phyloP scores from a whole-genome alignment of 1,140 invertebrate species.

The Trypoxylus dichotomus region DNA sequence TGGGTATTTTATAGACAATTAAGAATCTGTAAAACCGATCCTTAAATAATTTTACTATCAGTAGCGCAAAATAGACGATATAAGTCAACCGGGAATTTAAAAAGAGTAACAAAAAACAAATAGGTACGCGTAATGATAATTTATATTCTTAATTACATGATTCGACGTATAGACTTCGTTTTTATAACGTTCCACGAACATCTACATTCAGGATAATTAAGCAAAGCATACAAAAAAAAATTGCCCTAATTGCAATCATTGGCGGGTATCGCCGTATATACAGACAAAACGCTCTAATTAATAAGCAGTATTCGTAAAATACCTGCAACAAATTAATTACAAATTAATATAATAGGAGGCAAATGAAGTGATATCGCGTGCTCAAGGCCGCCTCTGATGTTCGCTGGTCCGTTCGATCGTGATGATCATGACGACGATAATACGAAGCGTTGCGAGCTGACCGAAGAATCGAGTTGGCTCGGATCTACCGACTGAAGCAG shows the following conservation, averaged over 20 bases:
- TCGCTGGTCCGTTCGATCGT: not conserved
- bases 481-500: not conserved
- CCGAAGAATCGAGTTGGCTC: not conserved
- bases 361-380: slow-evolving; percentile 1
- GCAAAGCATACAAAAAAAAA: not conserved
- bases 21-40: too few species aligned
- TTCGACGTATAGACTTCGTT: too few species aligned
- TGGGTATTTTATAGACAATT: too few species aligned
- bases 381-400: not conserved
- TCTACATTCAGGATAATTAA: not conserved
- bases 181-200: too few species aligned
- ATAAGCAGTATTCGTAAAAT: not conserved
- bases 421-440: not conserved
- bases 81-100: too few species aligned
- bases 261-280: not conserved
- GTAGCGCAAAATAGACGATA: too few species aligned
- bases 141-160: too few species aligned
- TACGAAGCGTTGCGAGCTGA: not conserved
- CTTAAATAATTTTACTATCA: too few species aligned
- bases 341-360: slow-evolving; percentile 7
- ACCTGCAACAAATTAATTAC: not conserved
- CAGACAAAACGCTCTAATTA: not conserved
- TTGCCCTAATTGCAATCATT: not conserved
- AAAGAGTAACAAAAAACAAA: too few species aligned
- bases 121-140: too few species aligned